These are phyloP conservation scores for Lagria hirta DNA, from an alignment of 2,888 invertebrate genomes.

Conservation along the genomic window DNA sequence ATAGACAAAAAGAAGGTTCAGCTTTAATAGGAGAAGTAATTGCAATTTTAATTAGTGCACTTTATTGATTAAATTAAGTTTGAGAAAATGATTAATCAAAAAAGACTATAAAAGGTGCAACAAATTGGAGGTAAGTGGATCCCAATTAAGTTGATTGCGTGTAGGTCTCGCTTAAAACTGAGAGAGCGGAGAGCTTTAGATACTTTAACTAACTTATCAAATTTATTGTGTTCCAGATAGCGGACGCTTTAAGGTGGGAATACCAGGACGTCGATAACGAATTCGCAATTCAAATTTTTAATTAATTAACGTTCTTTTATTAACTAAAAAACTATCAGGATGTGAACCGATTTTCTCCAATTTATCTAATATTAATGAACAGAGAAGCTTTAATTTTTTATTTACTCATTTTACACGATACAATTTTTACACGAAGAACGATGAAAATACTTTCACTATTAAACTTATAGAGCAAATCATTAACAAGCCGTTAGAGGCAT, in stretches of 20 bases:
- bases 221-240: constrained; percentile 33
- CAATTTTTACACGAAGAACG: too few species aligned
- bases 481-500: too few species aligned
- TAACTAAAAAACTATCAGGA: too few species aligned
- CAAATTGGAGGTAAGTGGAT: constrained; percentile 20
- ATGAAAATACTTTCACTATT: too few species aligned
- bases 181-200: constrained; percentile 21
- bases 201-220: constrained; percentile 33
- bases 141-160: constrained; percentile 23
- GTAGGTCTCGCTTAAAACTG: constrained; percentile 11
- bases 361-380: too few species aligned
- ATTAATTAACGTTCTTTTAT: too few species aligned
- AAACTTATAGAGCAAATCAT: too few species aligned
- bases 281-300: constrained; percentile 20
- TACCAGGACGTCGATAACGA: constrained; percentile 28
- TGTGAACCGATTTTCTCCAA: too few species aligned
- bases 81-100: constrained; percentile 12
- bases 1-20: constrained; percentile 9
- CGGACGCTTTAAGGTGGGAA: constrained; percentile 30
- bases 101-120: constrained; percentile 9
- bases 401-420: too few species aligned
- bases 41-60: constrained; percentile 11
- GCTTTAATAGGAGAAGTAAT: too few species aligned
- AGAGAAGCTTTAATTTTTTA: too few species aligned
- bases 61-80: constrained; percentile 3